Base-by-base conservation (phyloP, 1,140 invertebrate species). In the Magallana ariakensis region DNA sequence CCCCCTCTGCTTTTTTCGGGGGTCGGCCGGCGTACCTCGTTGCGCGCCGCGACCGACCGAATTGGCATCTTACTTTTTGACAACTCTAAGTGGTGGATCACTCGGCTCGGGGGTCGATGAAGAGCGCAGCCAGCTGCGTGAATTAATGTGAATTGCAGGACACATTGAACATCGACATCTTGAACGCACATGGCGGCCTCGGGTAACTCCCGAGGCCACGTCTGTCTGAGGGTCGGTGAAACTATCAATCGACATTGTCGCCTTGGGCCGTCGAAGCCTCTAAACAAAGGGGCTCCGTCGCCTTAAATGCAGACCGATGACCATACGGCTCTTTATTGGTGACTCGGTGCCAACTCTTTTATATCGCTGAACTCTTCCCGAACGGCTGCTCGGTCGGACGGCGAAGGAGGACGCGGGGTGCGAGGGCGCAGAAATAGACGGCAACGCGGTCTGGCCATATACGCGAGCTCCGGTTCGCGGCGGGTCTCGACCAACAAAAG, bases 101-200 rank as follows among this genome's bases (percentile, higher is more conserved):
- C 96, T 97, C 95, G 96, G 96, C 96, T 97, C 96, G 95, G 96
- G 96, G 95, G 95, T 97, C 96, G 96, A 97, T 97, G 96, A 97
- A 97, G 90, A 97, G 96, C 96, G 96, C 96, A 97, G 95, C 94
- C 90, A 97, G 96, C 95, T 97, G 96, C 96, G 96, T 95, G 95
- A 96, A 95, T 95, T 96, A 95, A 95, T 97, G 96, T 96, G 96
- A 97, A 97, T 96, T 97, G 96, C 96, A 97, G 96, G 95, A 96
- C 96, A 96, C 96, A 96, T 96, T 94, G 96, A 97, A 96, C 96
- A 96, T 96, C 96, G 96, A 97, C 95, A 96, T 96, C 96, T 97
- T 95, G 96, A 97, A 97, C 96, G 97, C 96, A 97, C 95, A 96
- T 96, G 96, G 96, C 96, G 94, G 94, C 95, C 94, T 94, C 96